A percentile compares a stretch with the other conserved stretches of the same genome.
phyloP scores from a whole-genome alignment of 1,140 invertebrate species.

The Procambarus virginalis region DNA sequence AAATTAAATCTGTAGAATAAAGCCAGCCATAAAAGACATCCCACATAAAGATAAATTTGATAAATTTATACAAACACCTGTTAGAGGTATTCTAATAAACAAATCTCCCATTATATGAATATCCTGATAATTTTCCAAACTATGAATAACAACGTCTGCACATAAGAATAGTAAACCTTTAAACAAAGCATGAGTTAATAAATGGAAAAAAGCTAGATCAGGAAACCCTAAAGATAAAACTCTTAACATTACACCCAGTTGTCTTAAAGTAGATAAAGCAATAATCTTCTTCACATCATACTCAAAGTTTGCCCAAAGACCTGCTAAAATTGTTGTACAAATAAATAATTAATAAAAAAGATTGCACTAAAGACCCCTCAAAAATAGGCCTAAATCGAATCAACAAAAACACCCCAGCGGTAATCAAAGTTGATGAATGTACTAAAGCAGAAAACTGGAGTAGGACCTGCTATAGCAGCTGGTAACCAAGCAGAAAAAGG shows the following conservation, averaged over 20 bases:
- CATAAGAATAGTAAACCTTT: slow-evolving; percentile 42
- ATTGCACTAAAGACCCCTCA: too few species aligned
- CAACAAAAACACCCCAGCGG: too few species aligned
- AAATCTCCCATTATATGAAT: slow-evolving; percentile 13
- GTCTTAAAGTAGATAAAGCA: slow-evolving; percentile 61
- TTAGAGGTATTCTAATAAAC: neutral
- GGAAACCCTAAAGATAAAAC: slow-evolving; percentile 18
- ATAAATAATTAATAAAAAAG: too few species aligned
- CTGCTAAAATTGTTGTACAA: too few species aligned
- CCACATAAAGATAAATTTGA: slow-evolving; percentile 24
- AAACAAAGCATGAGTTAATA: slow-evolving; percentile 39
- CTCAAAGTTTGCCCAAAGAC: too few species aligned
- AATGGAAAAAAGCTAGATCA: slow-evolving; percentile 44
- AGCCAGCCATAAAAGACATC: slow-evolving; percentile 13
- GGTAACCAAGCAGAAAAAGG: too few species aligned
- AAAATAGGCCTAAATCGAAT: too few species aligned
- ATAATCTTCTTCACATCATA: too few species aligned
- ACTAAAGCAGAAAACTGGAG: too few species aligned
- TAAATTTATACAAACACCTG: neutral
- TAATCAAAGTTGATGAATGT: too few species aligned
- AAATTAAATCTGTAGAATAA: slow-evolving; percentile 50
- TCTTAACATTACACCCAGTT: slow-evolving; percentile 40
- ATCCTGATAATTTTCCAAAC: slow-evolving; percentile 7
- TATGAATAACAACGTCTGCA: slow-evolving; percentile 39
- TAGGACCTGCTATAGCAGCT: too few species aligned